These are phyloP conservation scores for Drosophila melanica DNA, from an alignment of 1,140 invertebrate genomes.

Conservation along the genomic window DNA sequence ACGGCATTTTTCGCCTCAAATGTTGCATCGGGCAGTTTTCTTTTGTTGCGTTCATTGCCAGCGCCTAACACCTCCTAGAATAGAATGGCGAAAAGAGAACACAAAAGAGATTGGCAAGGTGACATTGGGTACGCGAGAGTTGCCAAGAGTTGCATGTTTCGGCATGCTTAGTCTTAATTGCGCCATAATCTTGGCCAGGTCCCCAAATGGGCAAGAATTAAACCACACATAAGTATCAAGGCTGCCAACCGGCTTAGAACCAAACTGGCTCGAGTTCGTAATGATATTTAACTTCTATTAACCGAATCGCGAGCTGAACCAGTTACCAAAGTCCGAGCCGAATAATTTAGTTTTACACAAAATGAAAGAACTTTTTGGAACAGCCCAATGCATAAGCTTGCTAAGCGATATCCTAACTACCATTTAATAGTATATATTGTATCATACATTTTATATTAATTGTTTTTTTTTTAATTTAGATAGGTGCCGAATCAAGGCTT, in stretches of 20 bases:
- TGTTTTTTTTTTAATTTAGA: too few species aligned
- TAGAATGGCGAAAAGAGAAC: constrained; percentile 21
- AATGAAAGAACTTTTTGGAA: too few species aligned
- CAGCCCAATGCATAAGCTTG: too few species aligned
- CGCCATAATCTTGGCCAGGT: constrained; percentile 3
- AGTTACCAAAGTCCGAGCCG: too few species aligned
- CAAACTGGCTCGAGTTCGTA: background rate
- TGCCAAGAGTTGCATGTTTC: background rate
- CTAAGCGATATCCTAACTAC: too few species aligned
- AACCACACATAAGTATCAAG: too few species aligned
- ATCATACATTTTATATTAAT: too few species aligned
- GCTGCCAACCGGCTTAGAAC: background rate
- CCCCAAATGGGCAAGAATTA: constrained; percentile 11
- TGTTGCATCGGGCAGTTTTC: constrained; percentile 89
- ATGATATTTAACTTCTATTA: too few species aligned
- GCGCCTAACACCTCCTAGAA: constrained; percentile 76
- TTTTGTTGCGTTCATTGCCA: constrained; percentile 87
- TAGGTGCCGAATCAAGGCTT: too few species aligned
- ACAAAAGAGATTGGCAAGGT: constrained; percentile 33
- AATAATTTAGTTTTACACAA: too few species aligned
- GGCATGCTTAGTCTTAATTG: constrained; percentile 2
- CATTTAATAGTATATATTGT: too few species aligned
- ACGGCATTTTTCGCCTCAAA: constrained; percentile 90
- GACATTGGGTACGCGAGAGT: constrained; percentile 2
- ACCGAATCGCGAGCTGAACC: too few species aligned